Conservation (phyloP, 2,797 vertebrate genomes). For the Danio aesculapii region DNA sequence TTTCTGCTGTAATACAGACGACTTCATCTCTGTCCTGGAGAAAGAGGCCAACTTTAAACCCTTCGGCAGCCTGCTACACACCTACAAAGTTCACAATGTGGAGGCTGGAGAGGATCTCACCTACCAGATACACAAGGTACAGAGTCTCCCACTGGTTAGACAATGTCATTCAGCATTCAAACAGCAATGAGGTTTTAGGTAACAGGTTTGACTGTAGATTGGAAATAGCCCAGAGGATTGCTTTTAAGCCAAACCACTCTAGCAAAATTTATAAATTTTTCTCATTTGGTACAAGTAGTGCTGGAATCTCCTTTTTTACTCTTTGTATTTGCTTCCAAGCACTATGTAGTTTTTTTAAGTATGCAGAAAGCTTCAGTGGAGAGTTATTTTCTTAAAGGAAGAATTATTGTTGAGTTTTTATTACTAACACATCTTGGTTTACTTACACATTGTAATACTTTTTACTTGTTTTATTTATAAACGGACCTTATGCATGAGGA, state of each 20-base stretch:
- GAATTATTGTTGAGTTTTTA: background rate
- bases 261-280: too few relatives aligned
- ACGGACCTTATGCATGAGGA: too few relatives aligned
- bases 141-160: conserved; percentile 22
- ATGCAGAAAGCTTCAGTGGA: too few relatives aligned
- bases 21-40: conserved; percentile 93
- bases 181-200: background rate
- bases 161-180: background rate
- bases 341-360: too few relatives aligned
- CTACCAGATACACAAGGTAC: conserved; percentile 95
- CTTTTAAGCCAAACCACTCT: too few relatives aligned
- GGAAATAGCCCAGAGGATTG: too few relatives aligned
- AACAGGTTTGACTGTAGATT: background rate
- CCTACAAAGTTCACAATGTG: conserved; percentile 90
- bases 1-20: conserved; percentile 91
- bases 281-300: too few relatives aligned
- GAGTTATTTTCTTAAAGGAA: background rate
- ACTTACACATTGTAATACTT: too few relatives aligned
- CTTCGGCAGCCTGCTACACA: conserved; percentile 91
- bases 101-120: conserved; percentile 90
- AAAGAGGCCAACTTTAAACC: conserved; percentile 96
- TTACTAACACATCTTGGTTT: background rate
- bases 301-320: too few relatives aligned
- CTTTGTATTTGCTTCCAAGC: too few relatives aligned
- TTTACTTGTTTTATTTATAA: too few relatives aligned